A percentile compares a stretch with the other conserved stretches of the same genome.
Conservation (phyloP, 2,797 vertebrate species). For the Florisuga fusca region DNA sequence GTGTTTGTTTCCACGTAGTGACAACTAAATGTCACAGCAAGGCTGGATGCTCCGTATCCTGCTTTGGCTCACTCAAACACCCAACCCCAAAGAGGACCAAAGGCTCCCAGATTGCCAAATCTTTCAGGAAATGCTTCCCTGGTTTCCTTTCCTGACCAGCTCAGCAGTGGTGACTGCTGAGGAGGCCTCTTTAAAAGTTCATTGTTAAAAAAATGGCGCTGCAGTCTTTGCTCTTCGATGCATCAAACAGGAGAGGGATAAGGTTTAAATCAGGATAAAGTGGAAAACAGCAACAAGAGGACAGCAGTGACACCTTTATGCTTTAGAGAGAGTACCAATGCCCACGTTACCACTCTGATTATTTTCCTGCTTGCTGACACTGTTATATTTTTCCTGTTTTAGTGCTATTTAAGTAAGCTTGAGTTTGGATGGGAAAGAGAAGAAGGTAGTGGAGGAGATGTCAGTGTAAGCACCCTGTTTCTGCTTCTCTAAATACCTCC, state of each 20-base stretch:
- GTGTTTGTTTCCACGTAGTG: background rate
- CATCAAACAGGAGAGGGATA: background rate
- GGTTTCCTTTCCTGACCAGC: background rate
- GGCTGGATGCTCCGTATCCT: fast-evolving
- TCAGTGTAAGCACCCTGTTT: background rate
- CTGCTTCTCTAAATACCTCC: background rate
- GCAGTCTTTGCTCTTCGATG: background rate
- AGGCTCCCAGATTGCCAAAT: background rate
- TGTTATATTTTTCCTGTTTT: background rate
- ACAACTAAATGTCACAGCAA: background rate
- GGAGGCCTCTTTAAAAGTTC: background rate
- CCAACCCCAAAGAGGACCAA: background rate
- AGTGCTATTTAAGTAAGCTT: background rate
- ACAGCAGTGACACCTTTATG: background rate
- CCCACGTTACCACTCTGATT: background rate
- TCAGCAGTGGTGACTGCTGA: background rate
- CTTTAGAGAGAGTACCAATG: background rate
- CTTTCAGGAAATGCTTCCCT: background rate
- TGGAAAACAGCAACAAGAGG: background rate
- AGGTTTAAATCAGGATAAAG: background rate
- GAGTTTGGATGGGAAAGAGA: background rate
- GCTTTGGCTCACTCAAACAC: too few relatives aligned
- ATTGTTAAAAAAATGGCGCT: background rate
- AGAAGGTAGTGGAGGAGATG: background rate
- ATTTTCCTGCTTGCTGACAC: background rate